Percentiles rank a stretch among this genome's conserved stretches.
phyloP scores from a whole-genome alignment of 2,797 vertebrate genomes.

The Ctenosaura bakeri region DNA sequence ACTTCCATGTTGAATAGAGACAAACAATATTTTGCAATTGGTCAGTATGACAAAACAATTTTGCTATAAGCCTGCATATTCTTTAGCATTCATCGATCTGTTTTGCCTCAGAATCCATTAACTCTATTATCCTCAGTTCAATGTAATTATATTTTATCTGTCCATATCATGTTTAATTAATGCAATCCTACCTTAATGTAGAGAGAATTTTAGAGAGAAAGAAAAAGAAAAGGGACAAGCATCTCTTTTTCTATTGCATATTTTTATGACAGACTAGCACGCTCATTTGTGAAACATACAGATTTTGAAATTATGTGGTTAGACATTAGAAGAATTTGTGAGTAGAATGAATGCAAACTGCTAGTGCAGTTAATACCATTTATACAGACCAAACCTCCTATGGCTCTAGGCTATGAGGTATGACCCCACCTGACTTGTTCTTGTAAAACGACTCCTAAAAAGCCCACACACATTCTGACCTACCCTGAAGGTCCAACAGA shows the following conservation, averaged over 20 bases:
- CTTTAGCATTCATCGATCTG: not conserved
- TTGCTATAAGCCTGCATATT: not conserved
- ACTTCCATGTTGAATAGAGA: not conserved
- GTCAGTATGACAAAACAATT: not conserved
- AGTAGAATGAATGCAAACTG: not conserved
- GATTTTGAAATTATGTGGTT: not conserved
- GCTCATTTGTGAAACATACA: not conserved
- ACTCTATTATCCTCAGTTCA: not conserved
- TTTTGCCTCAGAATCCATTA: not conserved
- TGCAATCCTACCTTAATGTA: not conserved
- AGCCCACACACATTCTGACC: not conserved
- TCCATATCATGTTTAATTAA: not conserved
- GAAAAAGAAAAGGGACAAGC: not conserved
- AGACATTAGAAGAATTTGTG: not conserved
- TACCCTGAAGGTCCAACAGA: not conserved
- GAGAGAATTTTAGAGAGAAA: not conserved
- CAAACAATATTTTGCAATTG: not conserved
- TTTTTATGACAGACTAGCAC: not conserved
- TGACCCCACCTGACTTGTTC: not conserved
- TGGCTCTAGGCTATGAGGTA: not conserved
- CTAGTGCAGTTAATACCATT: not conserved
- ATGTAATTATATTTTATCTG: not conserved
- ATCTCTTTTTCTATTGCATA: not conserved
- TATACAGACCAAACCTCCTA: not conserved
- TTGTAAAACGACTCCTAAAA: constrained; percentile 1